These are phyloP conservation scores for Disparrhopalites patrizii DNA, from an alignment of 2,888 invertebrate genomes.

Conservation along the genomic window DNA sequence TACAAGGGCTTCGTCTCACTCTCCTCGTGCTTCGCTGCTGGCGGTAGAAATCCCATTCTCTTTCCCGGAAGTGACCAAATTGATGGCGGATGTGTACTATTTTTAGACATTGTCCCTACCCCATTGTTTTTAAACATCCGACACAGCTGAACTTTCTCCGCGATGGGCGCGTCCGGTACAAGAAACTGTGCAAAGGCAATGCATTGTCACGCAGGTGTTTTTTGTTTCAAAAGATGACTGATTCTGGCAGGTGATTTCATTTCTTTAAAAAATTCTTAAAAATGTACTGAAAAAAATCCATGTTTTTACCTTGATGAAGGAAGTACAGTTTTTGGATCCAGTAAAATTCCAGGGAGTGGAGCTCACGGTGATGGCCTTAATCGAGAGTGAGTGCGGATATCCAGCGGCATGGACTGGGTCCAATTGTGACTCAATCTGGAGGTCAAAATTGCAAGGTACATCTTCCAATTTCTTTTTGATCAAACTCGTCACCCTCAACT, in stretches of 20 bases:
- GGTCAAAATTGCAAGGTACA: constrained; percentile 15
- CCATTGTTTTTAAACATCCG: constrained; percentile 20
- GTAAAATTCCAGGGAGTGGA: constrained; percentile 13
- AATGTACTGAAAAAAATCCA: background rate
- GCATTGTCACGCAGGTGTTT: too few species aligned
- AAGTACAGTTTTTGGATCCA: constrained; percentile 1
- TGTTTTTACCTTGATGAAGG: constrained; percentile 20
- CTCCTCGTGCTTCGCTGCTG: background rate
- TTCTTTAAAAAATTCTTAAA: too few species aligned
- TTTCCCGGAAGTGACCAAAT: constrained; percentile 11
- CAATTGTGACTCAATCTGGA: background rate
- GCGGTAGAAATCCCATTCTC: constrained; percentile 9
- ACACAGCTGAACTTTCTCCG: constrained; percentile 18
- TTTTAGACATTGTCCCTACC: constrained; percentile 1
- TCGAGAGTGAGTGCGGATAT: background rate
- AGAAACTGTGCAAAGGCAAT: background rate
- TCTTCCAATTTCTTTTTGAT: constrained; percentile 12
- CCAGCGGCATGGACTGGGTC: background rate
- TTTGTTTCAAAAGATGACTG: background rate
- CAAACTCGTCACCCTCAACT: background rate
- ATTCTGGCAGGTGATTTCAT: too few species aligned
- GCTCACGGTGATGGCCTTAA: constrained; percentile 14
- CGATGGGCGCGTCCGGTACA: background rate
- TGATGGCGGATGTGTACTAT: background rate
- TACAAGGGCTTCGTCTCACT: background rate